Evolutionary conservation across 2,888 invertebrate species (phyloP).

Genomic region (Halictus quadricinctus): DNA sequence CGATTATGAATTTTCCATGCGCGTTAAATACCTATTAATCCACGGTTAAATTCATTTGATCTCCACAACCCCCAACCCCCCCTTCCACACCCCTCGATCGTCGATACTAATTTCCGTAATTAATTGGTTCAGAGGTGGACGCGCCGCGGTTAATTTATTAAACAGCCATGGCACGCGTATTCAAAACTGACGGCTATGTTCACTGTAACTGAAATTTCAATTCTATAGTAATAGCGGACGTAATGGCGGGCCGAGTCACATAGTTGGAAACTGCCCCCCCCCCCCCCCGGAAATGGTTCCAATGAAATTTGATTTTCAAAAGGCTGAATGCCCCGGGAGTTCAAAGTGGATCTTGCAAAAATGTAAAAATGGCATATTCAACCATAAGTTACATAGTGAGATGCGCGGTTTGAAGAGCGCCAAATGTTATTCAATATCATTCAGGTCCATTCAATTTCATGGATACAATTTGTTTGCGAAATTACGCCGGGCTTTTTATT

Average conservation of each 20-base stretch:
- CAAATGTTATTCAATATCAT: neutral
- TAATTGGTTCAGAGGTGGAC: neutral
- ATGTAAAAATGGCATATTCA: no score
- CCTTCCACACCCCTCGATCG: neutral
- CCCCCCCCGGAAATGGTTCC: neutral
- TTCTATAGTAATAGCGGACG: neutral
- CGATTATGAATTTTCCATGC: neutral
- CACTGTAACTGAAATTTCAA: neutral
- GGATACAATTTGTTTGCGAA: neutral
- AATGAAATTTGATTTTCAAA: neutral
- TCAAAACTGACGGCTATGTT: neutral
- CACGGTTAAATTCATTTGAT: neutral
- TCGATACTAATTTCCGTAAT: constrained; percentile 14
- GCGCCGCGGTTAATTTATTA: constrained; percentile 1
- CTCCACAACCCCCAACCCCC: neutral
- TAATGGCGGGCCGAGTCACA: neutral
- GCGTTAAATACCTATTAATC: neutral
- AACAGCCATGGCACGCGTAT: neutral
- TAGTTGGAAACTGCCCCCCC: neutral
- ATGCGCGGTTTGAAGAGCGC: neutral
- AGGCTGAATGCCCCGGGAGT: neutral
- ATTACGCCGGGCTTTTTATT: neutral
- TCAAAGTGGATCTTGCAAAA: neutral
- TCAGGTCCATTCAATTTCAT: neutral
- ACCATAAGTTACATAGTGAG: neutral